phyloP scores from a whole-genome alignment of 2,888 invertebrate genomes.

The Celastrina argiolus region DNA sequence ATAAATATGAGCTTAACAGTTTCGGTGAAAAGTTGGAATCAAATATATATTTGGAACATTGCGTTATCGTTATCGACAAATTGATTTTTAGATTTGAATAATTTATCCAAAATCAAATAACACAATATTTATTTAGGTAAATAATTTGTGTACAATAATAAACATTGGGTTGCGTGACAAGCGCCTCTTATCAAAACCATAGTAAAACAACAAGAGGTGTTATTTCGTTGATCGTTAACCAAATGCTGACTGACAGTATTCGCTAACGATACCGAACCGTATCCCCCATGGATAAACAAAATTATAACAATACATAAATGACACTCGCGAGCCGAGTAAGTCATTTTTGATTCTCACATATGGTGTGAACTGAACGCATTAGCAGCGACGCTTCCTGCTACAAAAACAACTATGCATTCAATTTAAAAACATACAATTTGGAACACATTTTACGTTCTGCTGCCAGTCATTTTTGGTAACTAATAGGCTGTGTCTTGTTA shows the following conservation, averaged over 20 bases:
- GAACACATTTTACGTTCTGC: constrained; percentile 23
- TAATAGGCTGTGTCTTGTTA: constrained; percentile 17
- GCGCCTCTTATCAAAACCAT: constrained; percentile 34
- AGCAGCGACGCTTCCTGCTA: constrained; percentile 53
- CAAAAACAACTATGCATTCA: constrained; percentile 44
- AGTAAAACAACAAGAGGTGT: constrained; percentile 51
- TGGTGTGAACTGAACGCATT: constrained; percentile 63
- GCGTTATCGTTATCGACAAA: not conserved
- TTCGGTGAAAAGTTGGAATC: not conserved
- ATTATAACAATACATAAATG: constrained; percentile 57
- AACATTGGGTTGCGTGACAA: constrained; percentile 37
- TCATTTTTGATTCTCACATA: constrained; percentile 57
- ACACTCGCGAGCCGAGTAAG: constrained; percentile 41
- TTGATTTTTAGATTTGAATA: not conserved
- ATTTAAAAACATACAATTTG: constrained; percentile 34
- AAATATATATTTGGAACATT: too few relatives aligned
- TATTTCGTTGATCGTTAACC: constrained; percentile 47
- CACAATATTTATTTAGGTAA: constrained; percentile 6
- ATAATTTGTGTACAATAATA: not conserved
- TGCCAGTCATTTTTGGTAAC: constrained; percentile 27
- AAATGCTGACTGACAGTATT: constrained; percentile 46
- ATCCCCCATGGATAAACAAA: constrained; percentile 49
- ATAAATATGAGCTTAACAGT: too few relatives aligned
- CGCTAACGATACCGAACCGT: constrained; percentile 60
- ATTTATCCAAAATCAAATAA: not conserved